Conservation (phyloP, 2,888 invertebrate species). For the Zaprionus obscuricornis region DNA sequence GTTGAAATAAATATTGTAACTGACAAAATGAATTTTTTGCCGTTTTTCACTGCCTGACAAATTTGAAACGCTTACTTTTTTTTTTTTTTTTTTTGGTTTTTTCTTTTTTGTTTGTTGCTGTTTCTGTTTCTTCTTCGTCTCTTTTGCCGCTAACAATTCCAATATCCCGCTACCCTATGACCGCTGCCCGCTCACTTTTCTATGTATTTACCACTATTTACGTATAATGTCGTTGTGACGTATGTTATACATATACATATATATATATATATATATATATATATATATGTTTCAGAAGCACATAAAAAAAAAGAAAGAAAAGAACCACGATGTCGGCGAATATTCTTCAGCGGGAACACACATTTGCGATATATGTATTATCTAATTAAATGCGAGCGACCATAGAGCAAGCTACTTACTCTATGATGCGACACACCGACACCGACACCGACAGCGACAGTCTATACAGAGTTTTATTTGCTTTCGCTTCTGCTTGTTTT, state of each 20-base stretch:
- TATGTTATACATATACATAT: too few species aligned
- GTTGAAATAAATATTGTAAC: conserved; percentile 29
- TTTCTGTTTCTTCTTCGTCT: conserved; percentile 8
- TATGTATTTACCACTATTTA: too few species aligned
- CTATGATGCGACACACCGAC: conserved; percentile 12
- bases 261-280: too few species aligned
- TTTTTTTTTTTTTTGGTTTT: conserved; percentile 26
- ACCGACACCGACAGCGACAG: too few species aligned
- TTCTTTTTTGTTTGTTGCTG: conserved; percentile 19
- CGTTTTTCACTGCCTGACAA: conserved; percentile 19
- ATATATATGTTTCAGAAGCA: too few species aligned
- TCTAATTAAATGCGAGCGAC: conserved; percentile 34
- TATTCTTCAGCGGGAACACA: conserved; percentile 47
- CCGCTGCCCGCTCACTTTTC: too few species aligned
- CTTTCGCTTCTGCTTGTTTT: too few species aligned
- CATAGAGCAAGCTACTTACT: conserved; percentile 19
- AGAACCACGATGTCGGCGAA: conserved; percentile 31
- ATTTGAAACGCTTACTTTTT: conserved; percentile 43
- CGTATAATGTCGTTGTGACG: too few species aligned
- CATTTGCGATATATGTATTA: conserved; percentile 20
- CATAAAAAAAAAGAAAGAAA: too few species aligned
- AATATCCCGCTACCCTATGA: too few species aligned
- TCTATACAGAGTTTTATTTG: too few species aligned
- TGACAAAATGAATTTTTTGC: conserved; percentile 17
- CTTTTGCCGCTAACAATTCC: conserved; percentile 1